These are phyloP conservation scores for Podiceps cristatus DNA, from an alignment of 2,113 vertebrate genomes.

Conservation along the genomic window DNA sequence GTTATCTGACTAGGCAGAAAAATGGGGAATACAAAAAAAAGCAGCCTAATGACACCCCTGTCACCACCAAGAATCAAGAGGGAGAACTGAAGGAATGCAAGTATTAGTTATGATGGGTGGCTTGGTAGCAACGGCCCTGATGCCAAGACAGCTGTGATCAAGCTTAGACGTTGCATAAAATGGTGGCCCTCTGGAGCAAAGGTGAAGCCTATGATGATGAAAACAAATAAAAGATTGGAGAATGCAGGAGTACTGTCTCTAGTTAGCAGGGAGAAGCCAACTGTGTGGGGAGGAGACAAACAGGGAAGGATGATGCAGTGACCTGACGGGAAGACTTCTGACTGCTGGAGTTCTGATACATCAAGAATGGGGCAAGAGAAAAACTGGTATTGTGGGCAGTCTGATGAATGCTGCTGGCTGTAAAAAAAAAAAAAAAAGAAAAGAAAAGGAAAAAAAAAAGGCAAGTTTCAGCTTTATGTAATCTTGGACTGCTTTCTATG, in stretches of 20 bases:
- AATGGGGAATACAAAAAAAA: not conserved
- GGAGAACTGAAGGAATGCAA: not conserved
- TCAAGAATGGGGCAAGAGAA: not conserved
- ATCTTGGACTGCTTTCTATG: not conserved
- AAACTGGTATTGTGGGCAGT: not conserved
- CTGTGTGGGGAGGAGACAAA: not conserved
- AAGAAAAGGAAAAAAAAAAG: not conserved
- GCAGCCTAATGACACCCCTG: not conserved
- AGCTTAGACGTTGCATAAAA: not conserved
- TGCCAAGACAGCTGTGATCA: not conserved
- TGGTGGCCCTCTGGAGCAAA: not conserved
- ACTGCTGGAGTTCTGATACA: not conserved
- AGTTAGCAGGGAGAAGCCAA: not conserved
- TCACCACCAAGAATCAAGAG: not conserved
- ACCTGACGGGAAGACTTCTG: not conserved
- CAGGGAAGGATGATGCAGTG: slow-evolving; percentile 12
- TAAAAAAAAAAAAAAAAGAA: not conserved
- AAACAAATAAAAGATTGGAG: not conserved
- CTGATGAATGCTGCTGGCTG: not conserved
- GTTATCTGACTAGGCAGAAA: not conserved
- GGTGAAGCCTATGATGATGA: not conserved
- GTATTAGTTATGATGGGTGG: not conserved
- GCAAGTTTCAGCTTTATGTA: not conserved
- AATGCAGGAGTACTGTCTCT: not conserved
- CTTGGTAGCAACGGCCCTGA: not conserved